A percentile compares a stretch with the other conserved stretches of the same genome.
Conservation (phyloP, 2,797 vertebrate genomes). For the Microtus obscurus region DNA sequence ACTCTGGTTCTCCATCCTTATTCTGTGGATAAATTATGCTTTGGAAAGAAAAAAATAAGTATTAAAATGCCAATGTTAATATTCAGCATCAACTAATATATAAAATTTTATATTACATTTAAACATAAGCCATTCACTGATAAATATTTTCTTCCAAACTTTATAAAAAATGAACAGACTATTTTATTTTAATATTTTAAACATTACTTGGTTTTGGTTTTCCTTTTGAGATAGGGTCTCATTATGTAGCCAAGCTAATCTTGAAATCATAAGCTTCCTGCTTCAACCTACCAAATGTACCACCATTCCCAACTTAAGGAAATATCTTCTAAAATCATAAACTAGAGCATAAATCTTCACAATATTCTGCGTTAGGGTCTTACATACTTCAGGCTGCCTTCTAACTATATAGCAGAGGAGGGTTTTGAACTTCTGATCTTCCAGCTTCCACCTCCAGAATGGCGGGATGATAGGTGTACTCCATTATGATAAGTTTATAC, state of each 20-base stretch:
- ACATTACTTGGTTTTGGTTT: neutral
- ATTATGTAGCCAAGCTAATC: neutral
- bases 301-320: neutral
- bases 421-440: neutral
- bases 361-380: neutral
- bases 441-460: neutral
- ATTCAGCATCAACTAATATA: conserved; percentile 47
- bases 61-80: conserved; percentile 63
- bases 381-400: neutral
- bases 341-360: conserved; percentile 43
- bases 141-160: conserved; percentile 49
- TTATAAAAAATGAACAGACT: conserved; percentile 63
- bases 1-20: conserved; percentile 96
- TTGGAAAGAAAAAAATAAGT: conserved; percentile 71
- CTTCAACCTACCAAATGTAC: neutral
- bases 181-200: conserved; percentile 47
- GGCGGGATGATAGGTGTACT: neutral
- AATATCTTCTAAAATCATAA: conserved; percentile 26
- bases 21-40: conserved; percentile 99
- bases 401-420: neutral
- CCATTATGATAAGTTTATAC: neutral
- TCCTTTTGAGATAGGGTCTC: neutral
- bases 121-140: conserved; percentile 37
- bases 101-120: conserved; percentile 21
- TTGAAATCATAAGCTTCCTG: neutral